Evolutionary conservation across 2,113 vertebrate species (phyloP), one percentile per base, ranked within the genome.

Genomic region (Psephotus haematonotus): DNA sequence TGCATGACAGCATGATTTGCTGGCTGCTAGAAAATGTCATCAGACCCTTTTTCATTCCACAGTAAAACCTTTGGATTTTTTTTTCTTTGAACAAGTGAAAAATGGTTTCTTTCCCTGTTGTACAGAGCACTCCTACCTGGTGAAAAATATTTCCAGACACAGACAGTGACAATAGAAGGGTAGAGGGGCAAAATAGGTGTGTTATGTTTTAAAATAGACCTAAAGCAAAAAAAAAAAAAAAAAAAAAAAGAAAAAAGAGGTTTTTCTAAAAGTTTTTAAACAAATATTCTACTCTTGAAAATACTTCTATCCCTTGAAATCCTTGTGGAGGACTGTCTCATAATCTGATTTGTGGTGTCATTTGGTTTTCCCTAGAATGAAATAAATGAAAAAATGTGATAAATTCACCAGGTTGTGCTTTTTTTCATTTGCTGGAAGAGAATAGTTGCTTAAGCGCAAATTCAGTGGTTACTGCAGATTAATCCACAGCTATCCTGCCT

Each of bases 21-120:
- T 95, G 93, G 74, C 93, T 96, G 77, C 83, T 91, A 82, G 80
- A 93, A 96, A 96, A 97, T 97, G 88, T 93, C 92, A 94, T 86
- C 95, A 95, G 92, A 79, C 65, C 88, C 80, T 90, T 96, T 95
- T 88, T 84, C 60, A 89, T 92, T 92, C 57, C 52, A 71, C 52
- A 76, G 25, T 37, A n/a, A 93, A 96, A 75, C 62, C 77, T 92
- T 91, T 23, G 35, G 47, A 60, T 46, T 39, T 81, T 82, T 85
- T 57, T 47, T 60, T 60, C 74, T 41, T 67, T 81, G 9, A 81
- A 88, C 0, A 0, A 79, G 17, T 1, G 53, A 81, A 85, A 80
- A 95, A 65, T 64, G 6, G 77, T 89, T 92, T 79, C 41, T 74
- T 95, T 84, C 31, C 13, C 4, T 39, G 10, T 41, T 84, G 17